Evolutionary conservation across 2,113 vertebrate species (phyloP), one percentile per base, ranked within the genome.

Genomic region (Chelonoidis abingdonii): DNA sequence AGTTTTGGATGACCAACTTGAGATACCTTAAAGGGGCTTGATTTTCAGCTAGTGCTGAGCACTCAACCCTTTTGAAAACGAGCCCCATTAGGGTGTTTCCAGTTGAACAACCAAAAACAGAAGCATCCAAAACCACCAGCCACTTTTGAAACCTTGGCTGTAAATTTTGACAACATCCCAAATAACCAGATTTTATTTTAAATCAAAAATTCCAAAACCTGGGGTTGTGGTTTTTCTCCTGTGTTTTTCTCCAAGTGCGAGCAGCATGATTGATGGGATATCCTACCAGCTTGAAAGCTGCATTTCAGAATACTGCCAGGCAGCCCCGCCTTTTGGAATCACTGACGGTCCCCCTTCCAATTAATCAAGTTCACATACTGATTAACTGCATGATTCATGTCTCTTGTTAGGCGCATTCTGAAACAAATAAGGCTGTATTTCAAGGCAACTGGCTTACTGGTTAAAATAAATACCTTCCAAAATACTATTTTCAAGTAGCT

Each of bases 331-430:
- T 50, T 82, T 5, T 53, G 90, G 14, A 96, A 91, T 76, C 94
- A 88, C 89, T 22, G 80, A 82, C 2, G 22, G 76, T 62, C 72
- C 95, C 96, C 84, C 25, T 86, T n/a, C 96, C 97, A 97, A 98
- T 97, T 97, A 97, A 97, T 96, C 96, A 97, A 91, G 87, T 80
- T 93, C 97, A 92, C 95, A 75, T 59, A 53, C 83, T 96, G 96
- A 98, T 98, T 96, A 96, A 93, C 95, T 95, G 97, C 75, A 72
- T 95, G 97, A 97, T 96, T 97, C 96, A 95, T 89, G 93, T 88
- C 93, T 44, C 95, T 57, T 80, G 94, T 93, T 96, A 96, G 95
- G 84, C 53, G 80, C 89, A 4, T 86, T 93, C 84, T 86, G 85
- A 84, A 95, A 96, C 88, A 94, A 94, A 96, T 91, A 95, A 95